phyloP scores from a whole-genome alignment of 1,140 invertebrate genomes.

The Chlorops oryzae region DNA sequence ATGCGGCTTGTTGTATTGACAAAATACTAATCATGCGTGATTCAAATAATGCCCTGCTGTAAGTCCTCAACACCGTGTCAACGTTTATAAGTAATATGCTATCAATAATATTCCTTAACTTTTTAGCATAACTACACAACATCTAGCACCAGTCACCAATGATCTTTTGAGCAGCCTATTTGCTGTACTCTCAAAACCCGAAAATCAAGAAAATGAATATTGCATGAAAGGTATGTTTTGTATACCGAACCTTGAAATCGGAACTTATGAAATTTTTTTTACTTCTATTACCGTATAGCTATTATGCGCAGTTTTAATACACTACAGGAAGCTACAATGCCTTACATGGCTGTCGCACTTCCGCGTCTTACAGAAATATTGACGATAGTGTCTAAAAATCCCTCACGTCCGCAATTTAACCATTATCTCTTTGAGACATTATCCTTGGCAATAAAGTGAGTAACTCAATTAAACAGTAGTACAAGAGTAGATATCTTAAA shows the following conservation, averaged over 20 bases:
- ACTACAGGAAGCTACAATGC: slow-evolving; percentile 75
- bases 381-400: slow-evolving; percentile 82
- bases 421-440: slow-evolving; percentile 95
- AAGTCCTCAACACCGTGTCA: neutral
- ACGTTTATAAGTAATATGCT: neutral
- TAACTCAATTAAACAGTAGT: slow-evolving; percentile 18
- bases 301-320: slow-evolving; percentile 83
- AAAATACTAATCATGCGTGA: slow-evolving; percentile 73
- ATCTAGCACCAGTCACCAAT: slow-evolving; percentile 55
- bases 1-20: slow-evolving; percentile 87
- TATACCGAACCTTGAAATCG: no score
- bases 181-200: slow-evolving; percentile 59
- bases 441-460: slow-evolving; percentile 70
- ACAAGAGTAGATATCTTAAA: neutral
- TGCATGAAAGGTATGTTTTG: slow-evolving; percentile 77
- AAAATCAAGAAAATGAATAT: slow-evolving; percentile 91
- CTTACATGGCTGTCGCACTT: slow-evolving; percentile 70
- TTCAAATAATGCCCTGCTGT: slow-evolving; percentile 51
- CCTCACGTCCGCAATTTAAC: slow-evolving; percentile 94
- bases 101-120: neutral
- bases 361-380: slow-evolving; percentile 82
- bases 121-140: slow-evolving; percentile 41
- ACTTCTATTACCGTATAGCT: slow-evolving; percentile 51
- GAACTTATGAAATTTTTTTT: neutral
- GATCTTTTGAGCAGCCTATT: slow-evolving; percentile 72